Evolutionary conservation across 2,797 vertebrate genomes (phyloP), one percentile per base, ranked within the genome.

Genomic region (Bryconaethiops microstoma): DNA sequence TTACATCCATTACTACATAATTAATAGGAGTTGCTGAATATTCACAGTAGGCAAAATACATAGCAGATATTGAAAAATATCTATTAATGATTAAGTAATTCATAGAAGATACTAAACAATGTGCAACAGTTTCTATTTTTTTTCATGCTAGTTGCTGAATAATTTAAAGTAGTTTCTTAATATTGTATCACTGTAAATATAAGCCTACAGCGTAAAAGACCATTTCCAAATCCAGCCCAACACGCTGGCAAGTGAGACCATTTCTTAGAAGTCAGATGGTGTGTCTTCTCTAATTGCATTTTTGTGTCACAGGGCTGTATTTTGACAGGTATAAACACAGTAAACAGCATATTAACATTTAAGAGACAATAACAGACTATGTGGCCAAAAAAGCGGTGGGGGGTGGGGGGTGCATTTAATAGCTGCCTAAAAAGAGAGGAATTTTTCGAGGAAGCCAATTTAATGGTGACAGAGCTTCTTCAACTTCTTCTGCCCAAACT

Each of bases 391-490:
- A 16, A 48, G 40, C 19, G n/a, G n/a, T n/a, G n/a, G n/a, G n/a
- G 42, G 14, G 40, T 42, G 42, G 9, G 17, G 25, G 0, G 35
- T 76, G 25, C 10, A 4, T 55, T 55, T 72, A 70, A 75, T 54
- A 25, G 25, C 48, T 74, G 39, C 52, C 17, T 55, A 29, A 78
- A 78, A 76, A 16, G 59, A 12, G 64, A 64, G 71, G 25, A 78
- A 62, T 39, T 76, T 67, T 8, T n/a, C 17, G 45, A 81, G 84
- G 52, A 72, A 83, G 84, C 93, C 94, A 78, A 93, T 86, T 90
- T 91, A 91, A 88, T 87, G 86, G 78, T 83, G 76, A 80, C 74
- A 88, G 88, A 94, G 39, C 64, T 42, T 84, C n/a, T 0, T 84
- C 86, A 40, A 60, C 54, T 71, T 81, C 9, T n/a, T 74, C 55